Evolutionary conservation across 2,888 invertebrate genomes (phyloP).

Genomic region (Anaspis maculata): DNA sequence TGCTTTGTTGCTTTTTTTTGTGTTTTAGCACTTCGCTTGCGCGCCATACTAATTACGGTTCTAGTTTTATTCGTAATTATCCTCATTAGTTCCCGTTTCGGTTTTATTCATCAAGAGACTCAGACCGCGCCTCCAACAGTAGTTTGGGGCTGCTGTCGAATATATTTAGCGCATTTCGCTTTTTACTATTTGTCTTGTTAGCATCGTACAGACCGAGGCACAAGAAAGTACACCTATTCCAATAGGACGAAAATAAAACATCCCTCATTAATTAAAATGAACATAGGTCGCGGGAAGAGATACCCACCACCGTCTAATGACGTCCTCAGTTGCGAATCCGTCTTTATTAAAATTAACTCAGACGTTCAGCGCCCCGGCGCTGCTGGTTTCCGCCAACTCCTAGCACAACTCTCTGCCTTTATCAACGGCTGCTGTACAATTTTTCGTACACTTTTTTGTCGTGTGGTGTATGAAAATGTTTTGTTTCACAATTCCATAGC

Average conservation of each 20-base stretch:
- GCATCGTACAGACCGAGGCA: no score
- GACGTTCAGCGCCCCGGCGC: no score
- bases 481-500: no score
- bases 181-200: constrained; percentile 10
- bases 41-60: background rate
- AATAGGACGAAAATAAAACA: constrained; percentile 9
- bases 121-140: no score
- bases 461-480: no score
- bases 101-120: constrained; percentile 1
- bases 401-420: no score
- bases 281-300: constrained; percentile 4
- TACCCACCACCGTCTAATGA: constrained; percentile 9
- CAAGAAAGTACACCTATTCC: constrained; percentile 6
- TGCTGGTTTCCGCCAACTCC: no score
- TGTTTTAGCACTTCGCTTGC: background rate
- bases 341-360: constrained; percentile 7
- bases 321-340: constrained; percentile 6
- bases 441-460: no score
- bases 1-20: constrained; percentile 4
- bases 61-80: constrained; percentile 5
- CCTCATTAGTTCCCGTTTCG: constrained; percentile 7
- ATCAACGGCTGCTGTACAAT: no score
- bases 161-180: no score
- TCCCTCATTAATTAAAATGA: constrained; percentile 12
- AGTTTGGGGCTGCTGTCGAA: no score